phyloP scores from a whole-genome alignment of 2,113 vertebrate genomes.

The Lagopus leucura region DNA sequence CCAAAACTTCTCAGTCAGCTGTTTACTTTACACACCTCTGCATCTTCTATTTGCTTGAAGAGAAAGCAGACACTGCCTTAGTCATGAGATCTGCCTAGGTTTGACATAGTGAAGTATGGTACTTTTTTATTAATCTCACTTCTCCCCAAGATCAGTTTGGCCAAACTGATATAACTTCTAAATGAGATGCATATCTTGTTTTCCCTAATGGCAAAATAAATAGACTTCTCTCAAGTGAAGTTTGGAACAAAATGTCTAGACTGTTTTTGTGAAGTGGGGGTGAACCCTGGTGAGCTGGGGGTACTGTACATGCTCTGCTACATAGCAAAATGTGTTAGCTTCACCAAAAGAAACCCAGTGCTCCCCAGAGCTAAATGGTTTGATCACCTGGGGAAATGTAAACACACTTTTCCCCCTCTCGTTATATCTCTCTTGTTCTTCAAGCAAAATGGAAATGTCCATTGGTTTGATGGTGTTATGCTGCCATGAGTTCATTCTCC shows the following conservation, averaged over 20 bases:
- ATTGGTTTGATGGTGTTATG: background rate
- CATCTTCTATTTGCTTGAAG: background rate
- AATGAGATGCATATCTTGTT: conserved; percentile 38
- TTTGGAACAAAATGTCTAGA: conserved; percentile 34
- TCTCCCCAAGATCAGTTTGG: background rate
- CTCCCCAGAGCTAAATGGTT: background rate
- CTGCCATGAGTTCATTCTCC: background rate
- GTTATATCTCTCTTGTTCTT: conserved; percentile 3
- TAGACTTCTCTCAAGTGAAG: conserved; percentile 27
- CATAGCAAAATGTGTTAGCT: conserved; percentile 35
- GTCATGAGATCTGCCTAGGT: background rate
- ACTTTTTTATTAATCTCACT: background rate
- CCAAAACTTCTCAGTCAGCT: background rate
- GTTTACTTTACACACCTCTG: background rate
- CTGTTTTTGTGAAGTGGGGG: conserved; percentile 45
- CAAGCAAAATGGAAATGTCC: conserved; percentile 11
- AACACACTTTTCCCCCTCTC: conserved; percentile 23
- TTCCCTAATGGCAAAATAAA: conserved; percentile 56
- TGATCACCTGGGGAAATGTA: conserved; percentile 11
- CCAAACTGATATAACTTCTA: background rate
- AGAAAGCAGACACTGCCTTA: background rate
- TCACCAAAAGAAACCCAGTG: conserved; percentile 2
- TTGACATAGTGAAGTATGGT: accelerated
- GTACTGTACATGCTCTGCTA: background rate
- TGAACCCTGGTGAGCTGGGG: conserved; percentile 21